Evolutionary conservation across 2,113 vertebrate species (phyloP), one percentile per base, ranked within the genome.

Genomic region (Pedionomus torquatus): DNA sequence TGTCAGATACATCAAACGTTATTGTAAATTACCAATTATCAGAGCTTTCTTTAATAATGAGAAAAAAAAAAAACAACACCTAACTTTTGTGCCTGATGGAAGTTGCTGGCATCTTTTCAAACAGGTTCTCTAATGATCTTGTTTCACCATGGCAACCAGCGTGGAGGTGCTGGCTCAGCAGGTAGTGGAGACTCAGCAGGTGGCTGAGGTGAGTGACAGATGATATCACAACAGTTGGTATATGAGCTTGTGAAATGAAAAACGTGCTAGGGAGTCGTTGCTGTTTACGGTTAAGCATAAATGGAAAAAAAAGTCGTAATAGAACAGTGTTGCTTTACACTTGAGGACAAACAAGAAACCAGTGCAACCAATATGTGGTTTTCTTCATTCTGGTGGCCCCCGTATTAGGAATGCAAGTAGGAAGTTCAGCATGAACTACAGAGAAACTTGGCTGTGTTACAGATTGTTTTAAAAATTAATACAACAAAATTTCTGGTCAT

Each of bases 111-210:
- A 94, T 99, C 90, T 98, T 96, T 98, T 98, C 96, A 71, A 97
- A 98, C 98, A 99, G 99, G 98, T 98, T 98, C 98, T 98, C 98
- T 99, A 98, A 99, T 99, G 99, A 98, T 98, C 98, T 98, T 98
- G 96, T 96, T 98, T 98, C 98, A 98, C 98, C 98, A 99, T 99
- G 99, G 98, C 98, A 96, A 98, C 98, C 98, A 98, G 83, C 98
- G 96, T 98, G 98, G 98, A 99, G 98, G 98, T 99, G 98, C 98
- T 98, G 97, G 96, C 98, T 98, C 99, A 99, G 98, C 99, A 99
- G 98, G 99, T 98, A 98, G 97, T 98, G 97, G 98, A 98, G 96
- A 97, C 98, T 98, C 98, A 99, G 96, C 98, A 98, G 96, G 98
- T 98, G 97, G 98, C 98, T 98, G 98, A 99, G 99, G 99, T 99